Conservation (phyloP, 2,797 vertebrate species). For the Remorina albescens region DNA sequence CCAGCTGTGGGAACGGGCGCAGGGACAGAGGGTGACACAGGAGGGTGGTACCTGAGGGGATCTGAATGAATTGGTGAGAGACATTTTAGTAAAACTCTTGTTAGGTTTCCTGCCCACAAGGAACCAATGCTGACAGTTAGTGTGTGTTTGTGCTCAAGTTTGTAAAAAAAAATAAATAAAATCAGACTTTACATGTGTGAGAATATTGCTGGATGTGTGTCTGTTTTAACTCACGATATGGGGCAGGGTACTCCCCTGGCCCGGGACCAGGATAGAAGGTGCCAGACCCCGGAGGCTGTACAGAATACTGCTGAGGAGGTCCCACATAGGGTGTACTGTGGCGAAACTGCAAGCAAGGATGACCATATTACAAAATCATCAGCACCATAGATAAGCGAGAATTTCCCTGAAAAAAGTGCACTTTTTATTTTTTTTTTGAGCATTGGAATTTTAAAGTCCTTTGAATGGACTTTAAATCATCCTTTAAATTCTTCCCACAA, state of each 20-base stretch:
- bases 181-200: constrained; percentile 1
- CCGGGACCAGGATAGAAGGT: constrained; percentile 96
- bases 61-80: constrained; percentile 58
- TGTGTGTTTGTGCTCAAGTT: constrained; percentile 24
- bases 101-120: neutral
- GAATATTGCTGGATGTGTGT: constrained; percentile 10
- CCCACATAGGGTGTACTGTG: constrained; percentile 95
- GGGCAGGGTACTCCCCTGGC: constrained; percentile 93
- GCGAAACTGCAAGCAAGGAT: constrained; percentile 87
- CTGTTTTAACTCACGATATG: constrained; percentile 89
- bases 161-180: too few species aligned
- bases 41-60: constrained; percentile 80
- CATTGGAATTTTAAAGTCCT: neutral
- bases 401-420: neutral
- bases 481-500: neutral
- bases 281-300: constrained; percentile 92
- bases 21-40: constrained; percentile 78
- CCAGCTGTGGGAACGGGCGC: constrained; percentile 84
- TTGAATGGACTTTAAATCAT: neutral
- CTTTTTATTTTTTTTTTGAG: neutral
- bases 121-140: neutral
- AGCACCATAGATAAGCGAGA: neutral
- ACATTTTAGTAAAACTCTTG: constrained; percentile 22
- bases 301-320: constrained; percentile 95
- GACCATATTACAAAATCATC: constrained; percentile 6